Conservation (phyloP, 2,888 invertebrate species). For the Tinea semifulvella region DNA sequence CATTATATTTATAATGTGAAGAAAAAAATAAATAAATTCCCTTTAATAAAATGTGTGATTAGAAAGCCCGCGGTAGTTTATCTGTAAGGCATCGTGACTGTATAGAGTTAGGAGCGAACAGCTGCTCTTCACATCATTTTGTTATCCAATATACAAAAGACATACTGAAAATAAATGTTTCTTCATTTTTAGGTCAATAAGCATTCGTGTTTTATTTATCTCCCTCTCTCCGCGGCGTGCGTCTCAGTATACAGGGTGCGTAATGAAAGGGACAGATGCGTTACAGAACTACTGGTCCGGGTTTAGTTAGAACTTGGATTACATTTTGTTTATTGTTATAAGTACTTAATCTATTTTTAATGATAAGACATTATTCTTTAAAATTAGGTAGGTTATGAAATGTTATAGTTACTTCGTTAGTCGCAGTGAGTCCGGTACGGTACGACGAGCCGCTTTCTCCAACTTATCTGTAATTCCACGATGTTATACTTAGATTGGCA, state of each 20-base stretch:
- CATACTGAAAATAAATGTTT: conserved; percentile 77
- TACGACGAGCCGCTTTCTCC: neutral
- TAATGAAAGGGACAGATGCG: conserved; percentile 1
- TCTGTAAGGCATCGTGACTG: neutral
- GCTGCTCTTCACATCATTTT: conserved; percentile 62
- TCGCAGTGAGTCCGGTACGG: neutral
- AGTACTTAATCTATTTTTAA: conserved; percentile 7
- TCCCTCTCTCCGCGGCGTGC: conserved; percentile 1
- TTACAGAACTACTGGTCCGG: too few species aligned
- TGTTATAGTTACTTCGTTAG: neutral
- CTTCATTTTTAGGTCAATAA: conserved; percentile 78
- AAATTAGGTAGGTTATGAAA: too few species aligned
- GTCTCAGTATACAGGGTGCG: neutral
- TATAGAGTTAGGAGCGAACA: neutral
- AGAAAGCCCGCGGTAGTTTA: conserved; percentile 22
- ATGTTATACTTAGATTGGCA: conserved; percentile 1
- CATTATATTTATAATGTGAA: conserved; percentile 64
- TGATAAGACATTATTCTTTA: too few species aligned
- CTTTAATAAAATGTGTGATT: conserved; percentile 23
- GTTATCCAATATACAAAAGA: conserved; percentile 72
- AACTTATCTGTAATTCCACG: neutral
- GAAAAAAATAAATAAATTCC: conserved; percentile 32
- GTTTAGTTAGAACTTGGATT: neutral
- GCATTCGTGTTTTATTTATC: conserved; percentile 61
- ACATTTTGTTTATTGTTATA: conserved; percentile 1